A percentile compares a stretch with the other conserved stretches of the same genome.
These are phyloP conservation scores for Actenoides hombroni DNA, from an alignment of 2,113 vertebrate species.

Conservation along the genomic window DNA sequence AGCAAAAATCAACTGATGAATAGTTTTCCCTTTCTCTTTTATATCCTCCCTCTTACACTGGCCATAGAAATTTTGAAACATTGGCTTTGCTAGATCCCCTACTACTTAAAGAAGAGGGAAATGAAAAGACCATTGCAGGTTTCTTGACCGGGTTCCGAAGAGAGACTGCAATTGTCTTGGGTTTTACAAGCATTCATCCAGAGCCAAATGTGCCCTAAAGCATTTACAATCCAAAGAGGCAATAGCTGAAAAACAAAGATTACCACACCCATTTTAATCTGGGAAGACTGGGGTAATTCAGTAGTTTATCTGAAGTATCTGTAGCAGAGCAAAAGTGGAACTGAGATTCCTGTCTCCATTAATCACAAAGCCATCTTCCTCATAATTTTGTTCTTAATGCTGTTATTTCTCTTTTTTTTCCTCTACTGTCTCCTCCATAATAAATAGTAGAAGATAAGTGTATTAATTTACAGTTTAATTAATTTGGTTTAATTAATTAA, in stretches of 20 bases:
- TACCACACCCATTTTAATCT: neutral
- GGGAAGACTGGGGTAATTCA: neutral
- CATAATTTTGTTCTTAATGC: neutral
- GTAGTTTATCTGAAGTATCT: neutral
- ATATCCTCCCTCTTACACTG: neutral
- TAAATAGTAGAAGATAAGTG: neutral
- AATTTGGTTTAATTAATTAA: constrained; percentile 10
- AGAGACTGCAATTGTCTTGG: neutral
- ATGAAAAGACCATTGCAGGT: neutral
- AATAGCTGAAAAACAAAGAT: neutral
- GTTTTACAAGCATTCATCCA: neutral
- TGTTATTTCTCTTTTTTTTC: neutral
- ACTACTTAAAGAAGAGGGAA: neutral
- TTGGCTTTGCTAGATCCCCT: neutral
- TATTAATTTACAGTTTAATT: neutral
- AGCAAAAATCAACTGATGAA: neutral
- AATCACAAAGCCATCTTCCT: neutral
- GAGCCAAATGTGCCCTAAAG: neutral
- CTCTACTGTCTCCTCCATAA: neutral
- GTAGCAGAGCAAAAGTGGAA: neutral
- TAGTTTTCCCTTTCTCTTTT: neutral
- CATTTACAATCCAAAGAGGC: neutral
- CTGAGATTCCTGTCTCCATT: neutral
- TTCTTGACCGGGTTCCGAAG: neutral
- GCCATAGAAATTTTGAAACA: neutral